These are phyloP conservation scores for Salpingus planirostris DNA, from an alignment of 2,888 invertebrate genomes.

Conservation along the genomic window DNA sequence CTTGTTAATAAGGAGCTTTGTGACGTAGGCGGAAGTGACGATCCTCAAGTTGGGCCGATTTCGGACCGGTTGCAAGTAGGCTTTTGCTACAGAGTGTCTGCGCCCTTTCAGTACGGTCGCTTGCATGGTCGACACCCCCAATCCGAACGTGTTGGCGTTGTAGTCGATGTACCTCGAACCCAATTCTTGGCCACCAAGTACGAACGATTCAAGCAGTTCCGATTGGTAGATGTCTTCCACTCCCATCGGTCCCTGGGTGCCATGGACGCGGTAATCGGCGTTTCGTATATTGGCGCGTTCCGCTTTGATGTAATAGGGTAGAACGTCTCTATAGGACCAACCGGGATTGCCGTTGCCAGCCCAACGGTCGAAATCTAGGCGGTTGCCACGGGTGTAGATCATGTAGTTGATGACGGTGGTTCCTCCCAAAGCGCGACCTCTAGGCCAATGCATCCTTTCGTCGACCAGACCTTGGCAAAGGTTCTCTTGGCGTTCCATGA, in stretches of 20 bases:
- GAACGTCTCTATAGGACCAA: conserved; percentile 49
- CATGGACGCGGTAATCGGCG: conserved; percentile 45
- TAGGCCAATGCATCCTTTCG: conserved; percentile 39
- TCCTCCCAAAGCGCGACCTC: conserved; percentile 53
- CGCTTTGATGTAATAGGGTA: conserved; percentile 44
- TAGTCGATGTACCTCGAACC: conserved; percentile 41
- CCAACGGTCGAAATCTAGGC: conserved; percentile 59
- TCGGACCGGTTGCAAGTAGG: conserved; percentile 49
- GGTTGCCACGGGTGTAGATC: conserved; percentile 68
- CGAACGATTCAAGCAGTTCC: conserved; percentile 3
- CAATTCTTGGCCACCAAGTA: conserved; percentile 31
- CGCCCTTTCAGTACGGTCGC: conserved; percentile 45
- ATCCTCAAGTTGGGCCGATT: conserved; percentile 52
- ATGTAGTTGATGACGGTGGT: conserved; percentile 54
- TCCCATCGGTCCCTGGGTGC: conserved; percentile 48
- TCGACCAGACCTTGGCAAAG: conserved; percentile 27
- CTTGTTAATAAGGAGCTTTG: conserved; percentile 48
- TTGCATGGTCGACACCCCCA: conserved; percentile 41
- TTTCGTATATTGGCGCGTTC: conserved; percentile 46
- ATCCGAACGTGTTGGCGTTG: conserved; percentile 33
- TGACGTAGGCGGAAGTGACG: conserved; percentile 46
- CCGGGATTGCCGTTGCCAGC: conserved; percentile 59
- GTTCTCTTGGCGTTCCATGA: conserved; percentile 27
- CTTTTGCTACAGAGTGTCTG: conserved; percentile 49
- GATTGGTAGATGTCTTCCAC: conserved; percentile 48